phyloP scores from a whole-genome alignment of 2,888 invertebrate species.

The Eupsilia transversa region DNA sequence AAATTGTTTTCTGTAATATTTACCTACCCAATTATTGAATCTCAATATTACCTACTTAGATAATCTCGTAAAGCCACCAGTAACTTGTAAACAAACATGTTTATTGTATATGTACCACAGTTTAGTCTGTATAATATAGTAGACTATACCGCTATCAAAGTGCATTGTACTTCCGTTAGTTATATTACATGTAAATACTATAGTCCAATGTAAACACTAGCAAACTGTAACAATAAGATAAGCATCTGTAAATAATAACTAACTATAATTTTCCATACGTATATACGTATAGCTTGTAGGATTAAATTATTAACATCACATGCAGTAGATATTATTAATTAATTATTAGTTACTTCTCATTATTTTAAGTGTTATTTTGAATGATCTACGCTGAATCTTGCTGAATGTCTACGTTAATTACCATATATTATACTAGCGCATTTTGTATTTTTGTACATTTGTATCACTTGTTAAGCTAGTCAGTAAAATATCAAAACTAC shows the following conservation, averaged over 20 bases:
- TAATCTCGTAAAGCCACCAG: constrained; percentile 17
- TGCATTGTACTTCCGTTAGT: constrained; percentile 79
- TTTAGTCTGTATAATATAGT: constrained; percentile 41
- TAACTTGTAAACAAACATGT: constrained; percentile 20
- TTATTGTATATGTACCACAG: background rate
- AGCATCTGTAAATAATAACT: constrained; percentile 69
- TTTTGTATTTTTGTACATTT: constrained; percentile 87
- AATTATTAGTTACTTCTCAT: constrained; percentile 62
- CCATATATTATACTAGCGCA: constrained; percentile 56
- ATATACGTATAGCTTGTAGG: constrained; percentile 59
- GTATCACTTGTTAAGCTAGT: constrained; percentile 80
- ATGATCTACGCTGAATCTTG: constrained; percentile 62
- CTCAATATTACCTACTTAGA: constrained; percentile 5
- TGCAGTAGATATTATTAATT: constrained; percentile 56
- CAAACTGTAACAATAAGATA: constrained; percentile 53
- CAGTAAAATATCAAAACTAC: constrained; percentile 79
- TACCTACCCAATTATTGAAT: constrained; percentile 8
- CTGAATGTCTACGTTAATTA: constrained; percentile 54
- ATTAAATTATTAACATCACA: constrained; percentile 77
- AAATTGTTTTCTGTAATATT: background rate
- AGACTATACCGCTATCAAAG: constrained; percentile 67
- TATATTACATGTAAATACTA: constrained; percentile 66
- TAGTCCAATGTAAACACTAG: constrained; percentile 57
- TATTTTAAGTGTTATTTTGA: constrained; percentile 56
- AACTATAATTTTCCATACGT: constrained; percentile 52